Conservation (phyloP, 2,888 invertebrate genomes). For the Augiades crinisus region DNA sequence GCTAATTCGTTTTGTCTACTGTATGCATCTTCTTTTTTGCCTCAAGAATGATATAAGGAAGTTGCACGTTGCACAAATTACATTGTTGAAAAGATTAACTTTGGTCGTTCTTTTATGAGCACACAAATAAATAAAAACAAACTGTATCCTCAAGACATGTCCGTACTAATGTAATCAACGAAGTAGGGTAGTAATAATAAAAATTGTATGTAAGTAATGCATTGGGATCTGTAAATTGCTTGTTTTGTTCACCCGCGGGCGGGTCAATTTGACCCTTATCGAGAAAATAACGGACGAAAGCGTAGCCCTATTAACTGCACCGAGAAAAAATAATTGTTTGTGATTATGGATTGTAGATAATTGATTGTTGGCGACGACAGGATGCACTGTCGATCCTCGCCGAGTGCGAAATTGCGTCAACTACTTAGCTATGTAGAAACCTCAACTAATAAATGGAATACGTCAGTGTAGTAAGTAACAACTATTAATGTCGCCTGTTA, state of each 20-base stretch:
- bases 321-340: slow-evolving; percentile 71
- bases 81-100: too few species aligned
- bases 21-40: too few species aligned
- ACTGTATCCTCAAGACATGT: too few species aligned
- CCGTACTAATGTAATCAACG: background rate
- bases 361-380: slow-evolving; percentile 59
- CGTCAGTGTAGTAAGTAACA: slow-evolving; percentile 43
- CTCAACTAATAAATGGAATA: slow-evolving; percentile 42
- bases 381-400: slow-evolving; percentile 51
- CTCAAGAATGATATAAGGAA: too few species aligned
- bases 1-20: too few species aligned
- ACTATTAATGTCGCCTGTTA: slow-evolving; percentile 38
- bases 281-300: slow-evolving; percentile 73
- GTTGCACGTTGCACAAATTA: too few species aligned
- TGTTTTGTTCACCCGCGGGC: slow-evolving; percentile 69
- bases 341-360: slow-evolving; percentile 73
- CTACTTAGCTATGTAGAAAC: slow-evolving; percentile 29
- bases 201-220: background rate
- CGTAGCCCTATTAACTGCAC: slow-evolving; percentile 61
- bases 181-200: background rate
- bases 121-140: too few species aligned
- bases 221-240: slow-evolving; percentile 34
- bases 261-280: slow-evolving; percentile 73
- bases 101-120: too few species aligned
- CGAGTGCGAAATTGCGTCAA: slow-evolving; percentile 44